Base-by-base conservation (phyloP, 2,797 vertebrate species). In the Parotocinclus haroldoi region DNA sequence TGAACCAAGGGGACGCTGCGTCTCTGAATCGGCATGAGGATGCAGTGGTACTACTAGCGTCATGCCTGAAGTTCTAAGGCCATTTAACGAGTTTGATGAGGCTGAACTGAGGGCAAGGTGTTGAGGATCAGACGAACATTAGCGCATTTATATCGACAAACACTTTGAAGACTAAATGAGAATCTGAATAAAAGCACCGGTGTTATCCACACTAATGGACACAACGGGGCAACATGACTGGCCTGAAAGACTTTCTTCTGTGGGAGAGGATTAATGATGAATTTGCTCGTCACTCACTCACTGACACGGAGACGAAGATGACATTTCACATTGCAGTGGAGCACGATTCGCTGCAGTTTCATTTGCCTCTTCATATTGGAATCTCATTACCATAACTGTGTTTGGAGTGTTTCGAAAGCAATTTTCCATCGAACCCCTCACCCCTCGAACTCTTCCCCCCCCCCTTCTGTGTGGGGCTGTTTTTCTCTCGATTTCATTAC, bases 401-500 rank as follows among this genome's bases (percentile, higher is more conserved):
- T 74, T 77, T 65, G 49, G 70, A 78, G 58, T 62, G 76, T 75
- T 79, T 77, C 66, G 66, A 75, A 76, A 73, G 74, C 67, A 74
- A 66, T 79, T 83, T 76, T 75, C 74, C 76, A 79, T 78, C 71
- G 75, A 77, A 80, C 81, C 79, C 71, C 42, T 12, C 48, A 39
- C 19, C 3, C 42, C 38, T 49, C 13, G 39, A 46, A 58, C 4
- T 10, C 1, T n/a, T 79, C 79, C 70, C 54, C 36, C 10, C 45
- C 52, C 11, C 71, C 51, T 77, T 76, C 74, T 71, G 66, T 50
- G 40, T 53, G 54, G 17, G 54, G 42, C 60, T 69, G 46, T 74
- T 63, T 66, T 50, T 18, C 66, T 44, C 51, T 58, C 61, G 58
- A 68, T 87, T 87, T 86, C 75, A 86, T 88, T 84, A 83, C 73